phyloP scores from a whole-genome alignment of 2,888 invertebrate genomes.

The Anoplius nigerrimus region DNA sequence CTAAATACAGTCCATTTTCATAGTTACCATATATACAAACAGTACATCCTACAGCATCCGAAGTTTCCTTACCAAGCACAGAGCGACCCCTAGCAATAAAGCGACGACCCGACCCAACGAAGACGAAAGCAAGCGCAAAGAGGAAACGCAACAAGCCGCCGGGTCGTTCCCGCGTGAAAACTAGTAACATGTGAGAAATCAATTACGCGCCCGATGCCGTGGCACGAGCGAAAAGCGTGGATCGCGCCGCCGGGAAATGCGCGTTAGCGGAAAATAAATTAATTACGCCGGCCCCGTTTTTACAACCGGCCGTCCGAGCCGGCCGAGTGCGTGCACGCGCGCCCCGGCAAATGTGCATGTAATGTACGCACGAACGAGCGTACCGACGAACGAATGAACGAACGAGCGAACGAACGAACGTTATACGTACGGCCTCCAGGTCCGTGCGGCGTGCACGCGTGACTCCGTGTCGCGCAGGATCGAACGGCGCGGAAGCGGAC shows the following conservation, averaged over 20 bases:
- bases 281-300: slow-evolving; percentile 32
- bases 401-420: no score
- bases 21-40: no score
- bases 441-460: slow-evolving; percentile 8
- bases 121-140: no score
- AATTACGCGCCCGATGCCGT: neutral
- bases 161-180: no score
- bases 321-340: slow-evolving; percentile 39
- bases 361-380: slow-evolving; percentile 42
- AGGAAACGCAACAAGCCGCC: no score
- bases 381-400: neutral
- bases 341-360: slow-evolving; percentile 39
- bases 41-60: no score
- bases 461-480: slow-evolving; percentile 47
- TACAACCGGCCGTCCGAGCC: slow-evolving; percentile 15
- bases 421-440: neutral
- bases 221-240: slow-evolving; percentile 10
- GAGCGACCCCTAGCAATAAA: no score
- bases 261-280: slow-evolving; percentile 41
- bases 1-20: no score
- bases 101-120: no score
- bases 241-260: slow-evolving; percentile 12
- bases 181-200: neutral
- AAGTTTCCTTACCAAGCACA: no score
- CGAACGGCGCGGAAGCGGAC: slow-evolving; percentile 31